Percentiles rank a stretch among this genome's conserved stretches.
These are phyloP conservation scores for Drosophila parthenogenetica DNA, from an alignment of 2,888 invertebrate genomes.

Conservation along the genomic window DNA sequence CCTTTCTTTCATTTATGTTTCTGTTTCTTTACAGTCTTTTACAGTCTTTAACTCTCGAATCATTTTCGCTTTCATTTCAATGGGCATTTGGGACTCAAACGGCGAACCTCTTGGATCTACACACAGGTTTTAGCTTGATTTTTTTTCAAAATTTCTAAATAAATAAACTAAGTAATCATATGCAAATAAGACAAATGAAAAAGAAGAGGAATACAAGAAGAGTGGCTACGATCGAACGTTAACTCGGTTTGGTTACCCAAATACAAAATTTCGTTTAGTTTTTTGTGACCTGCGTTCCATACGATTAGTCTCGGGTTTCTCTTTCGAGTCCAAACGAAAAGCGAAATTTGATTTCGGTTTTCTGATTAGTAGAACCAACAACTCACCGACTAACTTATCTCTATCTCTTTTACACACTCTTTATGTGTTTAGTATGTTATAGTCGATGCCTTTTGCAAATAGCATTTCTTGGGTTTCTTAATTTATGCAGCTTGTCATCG, in stretches of 20 bases:
- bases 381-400: slow-evolving; percentile 6
- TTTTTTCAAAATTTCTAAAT: slow-evolving; percentile 73
- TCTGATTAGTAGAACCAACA: slow-evolving; percentile 76
- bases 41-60: slow-evolving; percentile 45
- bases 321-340: slow-evolving; percentile 75
- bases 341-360: slow-evolving; percentile 79
- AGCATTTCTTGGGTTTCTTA: slow-evolving; percentile 57
- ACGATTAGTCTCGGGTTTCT: slow-evolving; percentile 78
- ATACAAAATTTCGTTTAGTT: slow-evolving; percentile 67
- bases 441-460: slow-evolving; percentile 50
- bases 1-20: slow-evolving; percentile 43
- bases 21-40: slow-evolving; percentile 7
- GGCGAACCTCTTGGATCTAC: slow-evolving; percentile 25
- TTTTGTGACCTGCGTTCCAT: slow-evolving; percentile 58
- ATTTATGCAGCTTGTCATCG: slow-evolving; percentile 77
- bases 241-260: slow-evolving; percentile 77
- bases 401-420: neutral
- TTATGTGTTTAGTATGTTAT: neutral
- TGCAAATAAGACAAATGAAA: slow-evolving; percentile 64
- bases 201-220: slow-evolving; percentile 14
- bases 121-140: slow-evolving; percentile 47
- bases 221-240: slow-evolving; percentile 18
- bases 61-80: slow-evolving; percentile 72
- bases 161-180: slow-evolving; percentile 70
- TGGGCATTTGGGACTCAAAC: slow-evolving; percentile 24